Evolutionary conservation across 2,113 vertebrate genomes (phyloP).

Genomic region (Mesembrinibis cayennensis): DNA sequence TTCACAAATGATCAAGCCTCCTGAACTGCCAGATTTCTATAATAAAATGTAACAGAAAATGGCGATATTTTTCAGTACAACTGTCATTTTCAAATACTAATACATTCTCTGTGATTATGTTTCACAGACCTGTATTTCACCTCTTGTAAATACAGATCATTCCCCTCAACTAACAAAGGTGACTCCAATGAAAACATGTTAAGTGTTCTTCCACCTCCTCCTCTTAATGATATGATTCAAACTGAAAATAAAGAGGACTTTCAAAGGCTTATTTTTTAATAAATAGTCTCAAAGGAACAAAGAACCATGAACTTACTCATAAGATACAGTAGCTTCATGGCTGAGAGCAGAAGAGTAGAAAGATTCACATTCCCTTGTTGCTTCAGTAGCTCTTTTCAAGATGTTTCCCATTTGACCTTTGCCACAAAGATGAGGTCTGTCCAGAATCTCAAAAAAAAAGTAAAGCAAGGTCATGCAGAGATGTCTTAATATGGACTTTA

Average conservation of each 20-base stretch:
- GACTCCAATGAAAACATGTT: not conserved
- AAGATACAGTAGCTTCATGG: conserved; percentile 43
- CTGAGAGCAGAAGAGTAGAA: conserved; percentile 43
- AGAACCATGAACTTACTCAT: conserved; percentile 38
- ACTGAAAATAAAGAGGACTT: conserved; percentile 30
- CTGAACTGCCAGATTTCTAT: not conserved
- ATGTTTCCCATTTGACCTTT: conserved; percentile 64
- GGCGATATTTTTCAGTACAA: not conserved
- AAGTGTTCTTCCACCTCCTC: not conserved
- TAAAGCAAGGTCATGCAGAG: conserved; percentile 47
- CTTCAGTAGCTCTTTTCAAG: conserved; percentile 65
- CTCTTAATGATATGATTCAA: not conserved
- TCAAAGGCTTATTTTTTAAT: conserved; percentile 54
- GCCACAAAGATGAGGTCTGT: conserved; percentile 48
- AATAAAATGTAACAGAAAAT: not conserved
- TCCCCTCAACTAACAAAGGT: not conserved
- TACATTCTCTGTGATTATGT: not conserved
- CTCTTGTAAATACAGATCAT: not conserved
- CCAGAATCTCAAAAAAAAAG: conserved; percentile 39
- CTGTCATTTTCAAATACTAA: not conserved
- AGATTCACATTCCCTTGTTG: conserved; percentile 45
- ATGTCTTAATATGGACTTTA: conserved; percentile 53
- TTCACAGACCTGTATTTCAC: not conserved
- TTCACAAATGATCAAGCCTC: not conserved
- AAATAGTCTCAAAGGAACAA: conserved; percentile 51